Evolutionary conservation across 2,113 vertebrate species (phyloP).

Genomic region (Indri indri): DNA sequence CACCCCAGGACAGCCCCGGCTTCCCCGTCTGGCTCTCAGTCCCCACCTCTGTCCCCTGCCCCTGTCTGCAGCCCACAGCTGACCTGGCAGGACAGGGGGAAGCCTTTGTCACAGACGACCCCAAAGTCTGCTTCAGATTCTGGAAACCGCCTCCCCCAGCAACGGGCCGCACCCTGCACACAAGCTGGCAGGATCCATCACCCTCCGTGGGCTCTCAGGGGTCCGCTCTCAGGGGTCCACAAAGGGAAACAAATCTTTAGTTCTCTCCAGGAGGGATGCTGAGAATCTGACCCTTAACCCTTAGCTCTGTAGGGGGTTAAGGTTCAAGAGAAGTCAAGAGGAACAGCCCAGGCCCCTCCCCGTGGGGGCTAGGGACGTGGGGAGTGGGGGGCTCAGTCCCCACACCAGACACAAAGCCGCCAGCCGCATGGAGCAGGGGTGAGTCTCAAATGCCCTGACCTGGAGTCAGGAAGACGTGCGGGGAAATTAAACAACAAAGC

Average conservation of each 20-base stretch:
- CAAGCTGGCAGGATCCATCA: constrained; percentile 59
- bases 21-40: background rate
- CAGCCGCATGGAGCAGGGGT: constrained; percentile 53
- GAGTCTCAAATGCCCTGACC: constrained; percentile 64
- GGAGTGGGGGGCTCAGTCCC: constrained; percentile 51
- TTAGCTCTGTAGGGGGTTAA: constrained; percentile 64
- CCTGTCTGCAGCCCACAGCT: background rate
- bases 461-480: constrained; percentile 75
- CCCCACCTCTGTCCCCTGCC: background rate
- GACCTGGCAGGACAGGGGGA: background rate
- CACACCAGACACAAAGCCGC: constrained; percentile 51
- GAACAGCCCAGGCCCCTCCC: constrained; percentile 69
- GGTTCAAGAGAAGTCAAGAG: constrained; percentile 75
- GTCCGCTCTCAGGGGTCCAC: background rate
- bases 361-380: constrained; percentile 54
- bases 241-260: constrained; percentile 72
- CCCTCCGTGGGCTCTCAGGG: constrained; percentile 41
- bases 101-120: background rate
- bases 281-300: constrained; percentile 83
- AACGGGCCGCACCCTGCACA: background rate
- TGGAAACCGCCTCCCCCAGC: background rate
- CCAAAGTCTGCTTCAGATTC: background rate
- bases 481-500: constrained; percentile 76
- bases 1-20: background rate
- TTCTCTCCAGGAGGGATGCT: constrained; percentile 77